These are phyloP conservation scores for Zelleria hepariella DNA, from an alignment of 2,888 invertebrate species.

Conservation along the genomic window DNA sequence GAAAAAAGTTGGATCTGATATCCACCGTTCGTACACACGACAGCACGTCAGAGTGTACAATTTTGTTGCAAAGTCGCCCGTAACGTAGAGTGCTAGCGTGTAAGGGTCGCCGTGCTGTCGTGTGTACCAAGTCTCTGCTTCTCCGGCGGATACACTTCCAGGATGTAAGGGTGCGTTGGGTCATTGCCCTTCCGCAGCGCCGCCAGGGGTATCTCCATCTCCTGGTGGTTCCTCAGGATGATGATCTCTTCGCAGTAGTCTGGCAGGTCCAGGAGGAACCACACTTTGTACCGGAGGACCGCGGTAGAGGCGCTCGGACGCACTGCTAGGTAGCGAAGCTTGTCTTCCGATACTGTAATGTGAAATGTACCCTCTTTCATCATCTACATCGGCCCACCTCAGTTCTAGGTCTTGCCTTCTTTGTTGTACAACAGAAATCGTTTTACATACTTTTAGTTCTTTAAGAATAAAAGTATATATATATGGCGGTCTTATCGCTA, in stretches of 20 bases:
- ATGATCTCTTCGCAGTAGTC: conserved; percentile 61
- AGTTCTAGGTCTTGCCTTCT: not conserved
- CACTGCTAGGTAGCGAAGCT: conserved; percentile 48
- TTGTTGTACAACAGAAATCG: too few species aligned
- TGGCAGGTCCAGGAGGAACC: conserved; percentile 53
- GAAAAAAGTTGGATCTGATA: too few species aligned
- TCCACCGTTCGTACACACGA: too few species aligned
- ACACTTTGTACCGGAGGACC: conserved; percentile 52
- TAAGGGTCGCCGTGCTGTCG: too few species aligned
- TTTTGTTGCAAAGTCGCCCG: too few species aligned
- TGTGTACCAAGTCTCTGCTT: not conserved
- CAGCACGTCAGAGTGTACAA: too few species aligned
- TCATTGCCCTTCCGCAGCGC: conserved; percentile 51
- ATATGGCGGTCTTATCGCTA: too few species aligned
- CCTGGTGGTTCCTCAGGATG: conserved; percentile 36
- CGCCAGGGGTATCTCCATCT: conserved; percentile 41
- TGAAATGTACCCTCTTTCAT: not conserved
- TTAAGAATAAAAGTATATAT: too few species aligned
- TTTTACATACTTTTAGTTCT: too few species aligned
- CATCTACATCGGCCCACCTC: not conserved
- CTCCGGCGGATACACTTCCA: conserved; percentile 52
- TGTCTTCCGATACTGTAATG: conserved; percentile 40
- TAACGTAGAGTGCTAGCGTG: too few species aligned
- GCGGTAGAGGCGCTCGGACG: conserved; percentile 45
- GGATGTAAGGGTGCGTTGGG: conserved; percentile 45